Conservation (phyloP, 2,797 vertebrate species). For the Artibeus lituratus region DNA sequence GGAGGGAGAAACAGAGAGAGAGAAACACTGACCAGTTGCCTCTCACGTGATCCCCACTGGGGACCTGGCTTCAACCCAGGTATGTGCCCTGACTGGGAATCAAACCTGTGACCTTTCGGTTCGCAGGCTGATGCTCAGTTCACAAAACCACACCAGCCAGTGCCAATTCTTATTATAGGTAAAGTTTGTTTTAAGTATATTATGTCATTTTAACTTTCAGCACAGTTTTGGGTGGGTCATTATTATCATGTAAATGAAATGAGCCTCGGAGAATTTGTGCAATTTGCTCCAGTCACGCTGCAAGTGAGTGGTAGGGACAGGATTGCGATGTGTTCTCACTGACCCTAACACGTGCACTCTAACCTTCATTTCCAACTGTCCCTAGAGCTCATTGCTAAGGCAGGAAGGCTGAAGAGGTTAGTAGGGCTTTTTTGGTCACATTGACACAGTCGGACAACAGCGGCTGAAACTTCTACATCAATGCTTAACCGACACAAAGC, state of each 20-base stretch:
- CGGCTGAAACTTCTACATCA: neutral
- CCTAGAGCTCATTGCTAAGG: neutral
- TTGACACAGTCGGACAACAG: neutral
- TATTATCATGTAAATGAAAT: neutral
- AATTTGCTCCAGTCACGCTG: neutral
- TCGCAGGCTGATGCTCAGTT: neutral
- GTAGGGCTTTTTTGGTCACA: neutral
- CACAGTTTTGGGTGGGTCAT: neutral
- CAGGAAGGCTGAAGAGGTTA: neutral
- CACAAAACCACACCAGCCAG: neutral
- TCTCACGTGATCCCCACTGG: no score
- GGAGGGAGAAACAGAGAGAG: no score
- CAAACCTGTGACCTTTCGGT: neutral
- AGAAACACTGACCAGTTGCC: no score
- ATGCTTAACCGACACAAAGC: neutral
- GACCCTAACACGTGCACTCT: neutral
- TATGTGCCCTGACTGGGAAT: neutral
- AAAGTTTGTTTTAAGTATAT: neutral
- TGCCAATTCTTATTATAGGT: neutral
- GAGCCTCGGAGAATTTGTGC: neutral
- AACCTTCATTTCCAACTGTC: neutral
- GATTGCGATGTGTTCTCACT: neutral
- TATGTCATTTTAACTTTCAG: neutral
- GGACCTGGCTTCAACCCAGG: neutral
- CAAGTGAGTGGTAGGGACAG: neutral